Conservation (phyloP, 2,888 invertebrate genomes). For the Rosalia funebris region DNA sequence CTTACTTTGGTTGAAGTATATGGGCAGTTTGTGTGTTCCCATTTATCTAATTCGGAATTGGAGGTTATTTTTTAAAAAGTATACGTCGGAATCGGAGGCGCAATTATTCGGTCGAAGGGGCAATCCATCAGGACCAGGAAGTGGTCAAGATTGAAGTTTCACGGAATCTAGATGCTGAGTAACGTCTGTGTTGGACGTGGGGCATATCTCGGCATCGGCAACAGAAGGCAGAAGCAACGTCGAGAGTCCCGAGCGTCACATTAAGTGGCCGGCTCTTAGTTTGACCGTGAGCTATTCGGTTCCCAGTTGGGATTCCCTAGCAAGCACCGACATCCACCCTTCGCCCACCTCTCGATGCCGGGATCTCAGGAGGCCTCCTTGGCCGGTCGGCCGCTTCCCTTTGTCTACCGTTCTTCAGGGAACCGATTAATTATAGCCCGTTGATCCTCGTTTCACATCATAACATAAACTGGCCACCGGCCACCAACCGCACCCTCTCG, state of each 20-base stretch:
- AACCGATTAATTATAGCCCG: conserved; percentile 64
- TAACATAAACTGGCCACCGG: conserved; percentile 55
- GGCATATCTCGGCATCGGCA: conserved; percentile 34
- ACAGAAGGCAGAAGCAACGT: conserved; percentile 43
- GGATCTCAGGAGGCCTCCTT: conserved; percentile 61
- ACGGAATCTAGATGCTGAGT: conserved; percentile 32
- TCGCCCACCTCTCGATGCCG: conserved; percentile 50
- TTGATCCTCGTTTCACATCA: conserved; percentile 59
- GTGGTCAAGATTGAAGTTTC: conserved; percentile 37
- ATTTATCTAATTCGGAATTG: too few relatives aligned
- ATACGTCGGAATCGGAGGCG: conserved; percentile 7
- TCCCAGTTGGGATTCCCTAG: conserved; percentile 58
- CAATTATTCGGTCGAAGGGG: not conserved
- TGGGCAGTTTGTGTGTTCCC: too few relatives aligned
- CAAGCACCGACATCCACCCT: conserved; percentile 35
- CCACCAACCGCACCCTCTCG: conserved; percentile 31
- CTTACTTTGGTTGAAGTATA: too few relatives aligned
- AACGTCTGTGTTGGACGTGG: conserved; percentile 40
- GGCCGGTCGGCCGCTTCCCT: conserved; percentile 54
- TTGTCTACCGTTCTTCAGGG: conserved; percentile 62
- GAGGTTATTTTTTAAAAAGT: conserved; percentile 1
- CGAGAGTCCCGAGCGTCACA: conserved; percentile 63
- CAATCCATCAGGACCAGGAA: conserved; percentile 38
- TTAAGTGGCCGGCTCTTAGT: conserved; percentile 66
- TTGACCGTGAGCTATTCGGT: conserved; percentile 64